Conservation (phyloP, 2,113 vertebrate genomes). For the Campylomormyrus numenius region DNA sequence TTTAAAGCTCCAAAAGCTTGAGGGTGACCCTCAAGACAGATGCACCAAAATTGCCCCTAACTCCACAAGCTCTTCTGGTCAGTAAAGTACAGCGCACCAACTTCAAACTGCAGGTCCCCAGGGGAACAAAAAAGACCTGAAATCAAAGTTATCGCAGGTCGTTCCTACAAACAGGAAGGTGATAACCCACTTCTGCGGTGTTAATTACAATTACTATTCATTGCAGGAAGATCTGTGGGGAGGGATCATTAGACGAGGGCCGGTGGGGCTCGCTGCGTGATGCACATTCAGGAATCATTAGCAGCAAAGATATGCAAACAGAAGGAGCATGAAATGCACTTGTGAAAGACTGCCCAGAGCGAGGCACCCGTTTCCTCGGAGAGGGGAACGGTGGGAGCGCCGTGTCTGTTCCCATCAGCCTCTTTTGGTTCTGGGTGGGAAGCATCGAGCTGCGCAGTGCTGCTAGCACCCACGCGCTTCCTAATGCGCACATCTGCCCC, state of each 20-base stretch:
- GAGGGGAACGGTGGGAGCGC: not conserved
- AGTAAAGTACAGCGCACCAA: not conserved
- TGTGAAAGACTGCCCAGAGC: not conserved
- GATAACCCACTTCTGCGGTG: not conserved
- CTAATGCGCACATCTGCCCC: not conserved
- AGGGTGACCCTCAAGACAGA: not conserved
- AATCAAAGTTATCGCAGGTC: not conserved
- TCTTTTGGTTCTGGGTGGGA: not conserved
- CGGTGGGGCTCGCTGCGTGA: not conserved
- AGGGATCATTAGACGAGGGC: slow-evolving; percentile 8
- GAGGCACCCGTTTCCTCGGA: not conserved
- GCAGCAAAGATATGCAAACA: not conserved
- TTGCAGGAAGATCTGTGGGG: slow-evolving; percentile 11
- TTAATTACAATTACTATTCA: slow-evolving; percentile 22
- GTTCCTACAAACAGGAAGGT: slow-evolving; percentile 6
- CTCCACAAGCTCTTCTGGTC: not conserved
- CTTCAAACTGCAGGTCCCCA: not conserved
- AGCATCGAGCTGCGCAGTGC: not conserved
- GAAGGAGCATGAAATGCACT: not conserved
- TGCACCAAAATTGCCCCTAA: not conserved
- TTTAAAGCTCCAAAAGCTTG: not conserved
- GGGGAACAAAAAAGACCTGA: not conserved
- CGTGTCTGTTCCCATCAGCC: not conserved
- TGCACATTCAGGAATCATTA: slow-evolving; percentile 2
- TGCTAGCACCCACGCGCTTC: not conserved